Percentiles rank a stretch among this genome's conserved stretches.
Evolutionary conservation across 2,797 vertebrate species (phyloP).

Genomic region (Catharus ustulatus): DNA sequence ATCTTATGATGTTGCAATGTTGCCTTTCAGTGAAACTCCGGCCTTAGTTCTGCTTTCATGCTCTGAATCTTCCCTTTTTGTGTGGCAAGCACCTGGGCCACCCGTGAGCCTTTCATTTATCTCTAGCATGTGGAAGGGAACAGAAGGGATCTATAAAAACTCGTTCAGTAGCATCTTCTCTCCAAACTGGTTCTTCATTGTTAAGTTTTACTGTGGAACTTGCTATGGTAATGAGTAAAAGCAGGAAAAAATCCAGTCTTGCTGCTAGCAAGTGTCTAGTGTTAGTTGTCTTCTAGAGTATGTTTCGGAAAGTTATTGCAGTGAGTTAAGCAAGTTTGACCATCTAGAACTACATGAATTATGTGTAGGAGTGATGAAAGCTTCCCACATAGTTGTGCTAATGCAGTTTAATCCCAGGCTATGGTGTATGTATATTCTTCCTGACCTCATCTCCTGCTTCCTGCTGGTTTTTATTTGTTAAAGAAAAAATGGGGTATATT

Average conservation of each 20-base stretch:
- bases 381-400: background rate
- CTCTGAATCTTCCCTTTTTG: background rate
- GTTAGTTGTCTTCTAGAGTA: background rate
- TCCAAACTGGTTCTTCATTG: background rate
- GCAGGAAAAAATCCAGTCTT: background rate
- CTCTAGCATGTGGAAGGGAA: background rate
- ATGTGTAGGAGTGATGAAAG: background rate
- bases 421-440: background rate
- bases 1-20: background rate
- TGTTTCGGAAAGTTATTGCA: background rate
- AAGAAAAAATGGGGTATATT: background rate
- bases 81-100: background rate
- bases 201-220: background rate
- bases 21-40: background rate
- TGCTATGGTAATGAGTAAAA: constrained; percentile 14
- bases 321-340: background rate
- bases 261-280: background rate
- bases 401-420: background rate
- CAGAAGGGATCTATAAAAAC: background rate
- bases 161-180: background rate
- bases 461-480: background rate
- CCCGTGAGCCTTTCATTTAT: background rate
- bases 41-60: background rate
- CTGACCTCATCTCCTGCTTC: background rate
- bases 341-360: background rate